These are phyloP conservation scores for Bombus sibiricus DNA, from an alignment of 1,140 invertebrate species.

Conservation along the genomic window DNA sequence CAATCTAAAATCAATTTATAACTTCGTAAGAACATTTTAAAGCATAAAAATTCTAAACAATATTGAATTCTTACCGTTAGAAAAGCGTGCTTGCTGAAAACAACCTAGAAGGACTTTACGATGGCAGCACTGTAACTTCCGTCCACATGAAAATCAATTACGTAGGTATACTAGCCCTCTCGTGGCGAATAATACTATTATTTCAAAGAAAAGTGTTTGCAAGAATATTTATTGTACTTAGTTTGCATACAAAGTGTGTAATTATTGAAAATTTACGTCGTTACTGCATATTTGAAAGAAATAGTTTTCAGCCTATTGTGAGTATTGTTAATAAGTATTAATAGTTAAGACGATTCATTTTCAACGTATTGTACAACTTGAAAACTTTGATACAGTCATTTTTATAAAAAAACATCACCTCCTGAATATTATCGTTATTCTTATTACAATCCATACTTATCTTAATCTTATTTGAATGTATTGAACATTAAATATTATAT, in stretches of 20 bases:
- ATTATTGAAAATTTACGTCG: neutral
- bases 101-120: conserved; percentile 51
- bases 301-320: neutral
- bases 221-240: neutral
- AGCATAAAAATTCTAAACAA: conserved; percentile 9
- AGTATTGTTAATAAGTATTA: neutral
- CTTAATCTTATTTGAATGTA: no score
- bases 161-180: conserved; percentile 9
- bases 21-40: neutral
- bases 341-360: neutral
- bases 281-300: neutral
- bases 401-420: no score
- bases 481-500: neutral
- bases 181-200: neutral
- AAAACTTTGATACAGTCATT: no score
- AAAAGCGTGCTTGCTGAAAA: conserved; percentile 64
- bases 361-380: neutral
- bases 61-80: conserved; percentile 55
- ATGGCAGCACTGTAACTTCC: conserved; percentile 46
- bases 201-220: neutral
- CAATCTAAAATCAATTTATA: neutral
- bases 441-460: no score
- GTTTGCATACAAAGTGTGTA: neutral
- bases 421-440: no score
- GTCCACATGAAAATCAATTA: neutral